Evolutionary conservation across 37 sponge, comb jelly and placozoan genomes (phyloP).

Genomic region (Axinella damicornis): DNA sequence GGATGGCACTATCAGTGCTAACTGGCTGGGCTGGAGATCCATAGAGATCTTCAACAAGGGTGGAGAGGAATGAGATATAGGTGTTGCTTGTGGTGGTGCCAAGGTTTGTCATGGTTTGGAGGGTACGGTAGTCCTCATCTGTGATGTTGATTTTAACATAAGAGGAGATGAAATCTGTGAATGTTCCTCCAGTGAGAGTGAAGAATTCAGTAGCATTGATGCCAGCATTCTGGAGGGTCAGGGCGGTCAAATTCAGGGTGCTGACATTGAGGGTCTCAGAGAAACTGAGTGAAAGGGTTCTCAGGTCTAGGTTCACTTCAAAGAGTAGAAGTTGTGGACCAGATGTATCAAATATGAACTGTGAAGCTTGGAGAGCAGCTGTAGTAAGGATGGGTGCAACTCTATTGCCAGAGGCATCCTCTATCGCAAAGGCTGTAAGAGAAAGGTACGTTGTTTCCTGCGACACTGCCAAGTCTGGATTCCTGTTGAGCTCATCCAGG

Average conservation of each 20-base stretch:
- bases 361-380: slow-evolving; percentile 26
- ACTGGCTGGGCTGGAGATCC: slow-evolving; percentile 36
- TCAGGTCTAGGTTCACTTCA: slow-evolving; percentile 57
- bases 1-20: slow-evolving; percentile 51
- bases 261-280: slow-evolving; percentile 66
- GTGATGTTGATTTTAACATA: slow-evolving; percentile 61
- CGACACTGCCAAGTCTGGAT: slow-evolving; percentile 49
- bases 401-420: slow-evolving; percentile 61
- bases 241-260: slow-evolving; percentile 44
- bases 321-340: slow-evolving; percentile 61
- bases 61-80: slow-evolving; percentile 50
- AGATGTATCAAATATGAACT: slow-evolving; percentile 55
- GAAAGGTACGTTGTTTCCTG: slow-evolving; percentile 69
- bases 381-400: slow-evolving; percentile 19
- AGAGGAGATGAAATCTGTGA: slow-evolving; percentile 18
- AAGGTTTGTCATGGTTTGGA: slow-evolving; percentile 55
- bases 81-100: slow-evolving; percentile 58
- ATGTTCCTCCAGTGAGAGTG: slow-evolving; percentile 72
- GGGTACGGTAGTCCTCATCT: slow-evolving; percentile 46
- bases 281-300: slow-evolving; percentile 58
- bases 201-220: slow-evolving; percentile 37
- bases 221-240: slow-evolving; percentile 70
- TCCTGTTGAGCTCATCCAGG: slow-evolving; percentile 66
- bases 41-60: slow-evolving; percentile 55
- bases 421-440: slow-evolving; percentile 32